Conservation (phyloP, 2,113 vertebrate genomes). For the Embiotoca jacksoni region DNA sequence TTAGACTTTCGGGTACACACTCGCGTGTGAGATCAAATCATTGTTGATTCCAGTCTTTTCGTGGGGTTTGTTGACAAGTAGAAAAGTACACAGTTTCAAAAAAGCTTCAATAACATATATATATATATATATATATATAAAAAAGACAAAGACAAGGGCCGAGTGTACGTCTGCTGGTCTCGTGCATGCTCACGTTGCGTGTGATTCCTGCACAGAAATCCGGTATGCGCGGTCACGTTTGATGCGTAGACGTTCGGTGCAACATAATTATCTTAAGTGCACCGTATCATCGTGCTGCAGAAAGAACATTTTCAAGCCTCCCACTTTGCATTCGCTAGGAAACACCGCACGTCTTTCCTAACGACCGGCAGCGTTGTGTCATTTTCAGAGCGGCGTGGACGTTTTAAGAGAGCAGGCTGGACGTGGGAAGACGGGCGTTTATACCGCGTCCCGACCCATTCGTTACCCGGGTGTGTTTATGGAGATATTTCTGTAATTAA, state of each 20-base stretch:
- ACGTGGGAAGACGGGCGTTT: conserved; percentile 3
- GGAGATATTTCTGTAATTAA: neutral
- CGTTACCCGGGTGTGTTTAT: neutral
- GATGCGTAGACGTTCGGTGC: conserved; percentile 38
- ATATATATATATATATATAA: too few relatives aligned
- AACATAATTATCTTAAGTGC: conserved; percentile 65
- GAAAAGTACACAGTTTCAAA: neutral
- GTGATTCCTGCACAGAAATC: conserved; percentile 9
- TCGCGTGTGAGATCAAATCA: neutral
- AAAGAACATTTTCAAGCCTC: conserved; percentile 38
- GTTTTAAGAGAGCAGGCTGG: neutral
- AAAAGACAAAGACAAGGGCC: neutral
- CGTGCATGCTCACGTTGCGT: neutral
- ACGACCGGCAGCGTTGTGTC: conserved; percentile 6
- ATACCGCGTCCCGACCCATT: neutral
- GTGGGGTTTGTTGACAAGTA: neutral
- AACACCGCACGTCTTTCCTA: conserved; percentile 34
- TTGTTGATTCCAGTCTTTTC: too few relatives aligned
- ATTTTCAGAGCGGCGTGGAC: conserved; percentile 22
- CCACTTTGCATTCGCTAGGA: conserved; percentile 42
- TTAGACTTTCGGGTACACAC: neutral
- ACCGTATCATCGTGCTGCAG: conserved; percentile 60
- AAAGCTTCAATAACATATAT: neutral
- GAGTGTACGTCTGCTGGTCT: neutral
- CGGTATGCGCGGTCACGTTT: conserved; percentile 48